These are phyloP conservation scores for Falco concolor DNA, from an alignment of 2,797 vertebrate species.

Conservation along the genomic window DNA sequence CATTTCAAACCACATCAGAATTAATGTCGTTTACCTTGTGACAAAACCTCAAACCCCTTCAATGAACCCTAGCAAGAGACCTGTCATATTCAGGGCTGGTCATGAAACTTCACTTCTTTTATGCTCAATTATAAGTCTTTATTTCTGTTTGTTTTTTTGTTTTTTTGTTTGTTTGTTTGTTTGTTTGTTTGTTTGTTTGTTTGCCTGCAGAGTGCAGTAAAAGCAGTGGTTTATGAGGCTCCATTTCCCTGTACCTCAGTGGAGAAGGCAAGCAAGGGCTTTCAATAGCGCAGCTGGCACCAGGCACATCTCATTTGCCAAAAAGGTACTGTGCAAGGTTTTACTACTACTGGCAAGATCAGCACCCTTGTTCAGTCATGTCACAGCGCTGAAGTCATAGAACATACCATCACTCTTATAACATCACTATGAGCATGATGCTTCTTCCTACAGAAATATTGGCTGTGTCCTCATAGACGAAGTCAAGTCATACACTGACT, in stretches of 20 bases:
- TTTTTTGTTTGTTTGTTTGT: not conserved
- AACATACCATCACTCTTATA: not conserved
- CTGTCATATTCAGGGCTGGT: not conserved
- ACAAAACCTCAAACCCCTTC: not conserved
- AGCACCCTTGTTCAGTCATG: not conserved
- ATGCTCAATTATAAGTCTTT: not conserved
- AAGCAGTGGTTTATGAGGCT: not conserved
- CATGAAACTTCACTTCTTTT: not conserved
- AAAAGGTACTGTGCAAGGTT: not conserved
- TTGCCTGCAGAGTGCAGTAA: not conserved
- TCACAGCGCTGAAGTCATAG: not conserved
- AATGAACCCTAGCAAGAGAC: not conserved
- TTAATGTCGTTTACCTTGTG: not conserved
- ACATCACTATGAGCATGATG: not conserved
- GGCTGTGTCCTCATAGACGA: not conserved
- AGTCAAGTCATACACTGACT: not conserved
- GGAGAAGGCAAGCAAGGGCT: not conserved
- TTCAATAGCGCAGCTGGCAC: not conserved
- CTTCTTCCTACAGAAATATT: not conserved
- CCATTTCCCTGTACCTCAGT: not conserved
- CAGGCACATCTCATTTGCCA: not conserved
- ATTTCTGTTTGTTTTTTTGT: not conserved
- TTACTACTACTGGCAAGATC: not conserved
- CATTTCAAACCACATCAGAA: not conserved
- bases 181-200: not conserved